A percentile compares a stretch with the other conserved stretches of the same genome.
Evolutionary conservation across 2,888 invertebrate species (phyloP).

Genomic region (Pocota personata): DNA sequence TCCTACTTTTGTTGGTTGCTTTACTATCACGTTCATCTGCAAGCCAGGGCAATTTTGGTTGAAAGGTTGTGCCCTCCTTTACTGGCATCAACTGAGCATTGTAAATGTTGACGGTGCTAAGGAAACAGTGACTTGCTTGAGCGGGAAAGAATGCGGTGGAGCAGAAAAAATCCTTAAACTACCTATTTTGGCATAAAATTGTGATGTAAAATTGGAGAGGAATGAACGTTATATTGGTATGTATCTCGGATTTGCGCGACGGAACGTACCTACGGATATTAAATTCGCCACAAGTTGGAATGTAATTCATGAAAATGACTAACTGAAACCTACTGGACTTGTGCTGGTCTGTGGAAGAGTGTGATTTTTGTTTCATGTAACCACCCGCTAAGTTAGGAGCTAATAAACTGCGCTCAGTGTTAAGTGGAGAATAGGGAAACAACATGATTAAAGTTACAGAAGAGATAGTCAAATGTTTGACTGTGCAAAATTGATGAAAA

Average conservation of each 20-base stretch:
- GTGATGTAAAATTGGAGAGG: not conserved
- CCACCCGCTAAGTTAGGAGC: not conserved
- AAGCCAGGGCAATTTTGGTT: slow-evolving; percentile 4
- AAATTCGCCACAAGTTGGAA: not conserved
- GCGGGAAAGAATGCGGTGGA: not conserved
- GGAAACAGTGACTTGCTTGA: not conserved
- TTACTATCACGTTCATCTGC: not conserved
- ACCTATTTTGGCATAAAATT: slow-evolving; percentile 16
- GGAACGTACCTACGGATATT: slow-evolving; percentile 1
- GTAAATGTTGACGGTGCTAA: not conserved
- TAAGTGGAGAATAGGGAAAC: not conserved
- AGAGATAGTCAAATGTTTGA: not conserved
- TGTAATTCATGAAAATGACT: slow-evolving; percentile 8
- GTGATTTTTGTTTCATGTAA: not conserved
- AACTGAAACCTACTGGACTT: not conserved
- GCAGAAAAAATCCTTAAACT: not conserved
- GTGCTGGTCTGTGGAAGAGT: not conserved
- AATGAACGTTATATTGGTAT: not conserved
- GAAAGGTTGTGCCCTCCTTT: not conserved
- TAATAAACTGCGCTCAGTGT: not conserved
- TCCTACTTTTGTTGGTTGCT: not conserved
- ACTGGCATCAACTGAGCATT: slow-evolving; percentile 20
- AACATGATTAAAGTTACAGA: not conserved
- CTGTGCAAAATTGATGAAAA: not conserved
- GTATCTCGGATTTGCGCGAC: not conserved